Percentiles rank a stretch among this genome's conserved stretches.
These are phyloP conservation scores for Platysteira castanea DNA, from an alignment of 2,113 vertebrate genomes.

Conservation along the genomic window DNA sequence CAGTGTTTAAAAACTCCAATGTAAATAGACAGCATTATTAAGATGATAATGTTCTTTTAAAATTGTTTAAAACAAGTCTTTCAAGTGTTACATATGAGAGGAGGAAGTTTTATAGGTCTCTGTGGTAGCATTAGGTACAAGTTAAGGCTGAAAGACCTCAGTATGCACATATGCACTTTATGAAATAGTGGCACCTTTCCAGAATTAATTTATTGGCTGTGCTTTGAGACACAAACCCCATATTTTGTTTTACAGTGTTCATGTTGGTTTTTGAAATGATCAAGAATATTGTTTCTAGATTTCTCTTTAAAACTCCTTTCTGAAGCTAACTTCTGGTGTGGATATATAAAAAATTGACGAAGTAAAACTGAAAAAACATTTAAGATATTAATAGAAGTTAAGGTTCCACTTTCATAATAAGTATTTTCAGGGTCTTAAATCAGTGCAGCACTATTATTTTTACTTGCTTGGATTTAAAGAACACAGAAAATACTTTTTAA, in stretches of 20 bases:
- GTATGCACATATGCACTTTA: background rate
- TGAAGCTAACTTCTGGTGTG: background rate
- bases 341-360: background rate
- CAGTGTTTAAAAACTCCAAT: background rate
- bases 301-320: background rate
- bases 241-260: background rate
- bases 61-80: background rate
- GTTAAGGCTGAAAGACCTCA: background rate
- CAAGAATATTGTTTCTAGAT: background rate
- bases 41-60: background rate
- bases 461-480: background rate
- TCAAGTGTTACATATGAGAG: background rate
- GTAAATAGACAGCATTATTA: background rate
- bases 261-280: background rate
- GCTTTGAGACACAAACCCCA: background rate
- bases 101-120: background rate
- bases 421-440: background rate
- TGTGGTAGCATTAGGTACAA: background rate
- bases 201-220: background rate
- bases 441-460: background rate
- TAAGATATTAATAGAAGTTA: background rate
- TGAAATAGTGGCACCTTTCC: background rate
- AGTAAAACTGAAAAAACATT: background rate
- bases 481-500: background rate
- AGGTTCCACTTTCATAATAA: background rate